A percentile compares a stretch with the other conserved stretches of the same genome.
Evolutionary conservation across 2,113 vertebrate species (phyloP).

Genomic region (Penelope pileata): DNA sequence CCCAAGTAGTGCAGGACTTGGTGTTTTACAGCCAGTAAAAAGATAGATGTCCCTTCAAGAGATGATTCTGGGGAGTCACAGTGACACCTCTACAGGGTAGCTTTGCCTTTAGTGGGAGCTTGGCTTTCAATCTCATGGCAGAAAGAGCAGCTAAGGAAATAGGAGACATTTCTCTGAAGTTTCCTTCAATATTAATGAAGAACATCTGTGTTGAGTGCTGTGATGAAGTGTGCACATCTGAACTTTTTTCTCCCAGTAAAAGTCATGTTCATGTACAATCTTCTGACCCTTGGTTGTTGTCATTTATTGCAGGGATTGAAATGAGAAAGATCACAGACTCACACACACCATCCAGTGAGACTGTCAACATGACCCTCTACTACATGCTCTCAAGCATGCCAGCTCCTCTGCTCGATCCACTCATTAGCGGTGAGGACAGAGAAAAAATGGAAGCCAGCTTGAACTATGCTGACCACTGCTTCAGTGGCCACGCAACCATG

Average conservation of each 20-base stretch:
- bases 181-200: background rate
- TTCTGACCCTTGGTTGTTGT: background rate
- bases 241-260: background rate
- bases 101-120: background rate
- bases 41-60: background rate
- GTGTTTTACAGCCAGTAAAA: background rate
- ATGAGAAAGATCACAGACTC: slow-evolving; percentile 93
- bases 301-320: slow-evolving; percentile 85
- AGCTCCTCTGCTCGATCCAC: slow-evolving; percentile 85
- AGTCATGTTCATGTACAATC: background rate
- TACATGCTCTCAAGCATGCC: slow-evolving; percentile 87
- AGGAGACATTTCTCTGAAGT: background rate
- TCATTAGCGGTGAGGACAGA: slow-evolving; percentile 78
- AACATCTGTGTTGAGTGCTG: fast-evolving
- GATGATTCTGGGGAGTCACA: background rate
- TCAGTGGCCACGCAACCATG: slow-evolving; percentile 97
- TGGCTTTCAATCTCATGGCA: background rate
- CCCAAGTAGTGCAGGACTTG: background rate
- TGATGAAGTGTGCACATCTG: fast-evolving
- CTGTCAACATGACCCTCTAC: slow-evolving; percentile 94
- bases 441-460: slow-evolving; percentile 87
- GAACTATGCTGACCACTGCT: slow-evolving; percentile 96
- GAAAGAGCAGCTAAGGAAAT: background rate
- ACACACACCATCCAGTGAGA: slow-evolving; percentile 89
- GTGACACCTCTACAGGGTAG: background rate